These are phyloP conservation scores for Prunella strophiata DNA, from an alignment of 2,797 vertebrate genomes.

Conservation along the genomic window DNA sequence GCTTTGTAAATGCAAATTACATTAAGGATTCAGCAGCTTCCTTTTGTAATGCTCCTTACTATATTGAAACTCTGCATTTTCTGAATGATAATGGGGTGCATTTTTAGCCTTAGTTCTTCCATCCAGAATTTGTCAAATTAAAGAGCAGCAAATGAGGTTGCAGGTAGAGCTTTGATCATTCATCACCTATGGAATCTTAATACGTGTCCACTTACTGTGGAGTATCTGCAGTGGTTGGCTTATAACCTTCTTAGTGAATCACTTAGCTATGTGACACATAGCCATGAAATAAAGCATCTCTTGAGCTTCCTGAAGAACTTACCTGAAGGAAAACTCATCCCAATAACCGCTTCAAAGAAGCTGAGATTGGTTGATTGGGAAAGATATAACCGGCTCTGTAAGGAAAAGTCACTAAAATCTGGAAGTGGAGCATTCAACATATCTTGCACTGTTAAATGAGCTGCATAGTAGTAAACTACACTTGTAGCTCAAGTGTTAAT, in stretches of 20 bases:
- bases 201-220: not conserved
- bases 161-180: not conserved
- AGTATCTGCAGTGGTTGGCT: not conserved
- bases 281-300: not conserved
- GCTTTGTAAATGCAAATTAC: not conserved
- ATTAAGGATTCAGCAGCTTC: not conserved
- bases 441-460: not conserved
- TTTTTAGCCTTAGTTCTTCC: not conserved
- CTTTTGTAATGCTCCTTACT: not conserved
- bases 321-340: not conserved
- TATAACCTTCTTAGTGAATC: not conserved
- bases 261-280: not conserved
- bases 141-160: not conserved
- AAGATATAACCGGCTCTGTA: fast-evolving
- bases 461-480: not conserved
- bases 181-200: not conserved
- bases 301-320: not conserved
- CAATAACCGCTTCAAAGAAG: not conserved
- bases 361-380: not conserved
- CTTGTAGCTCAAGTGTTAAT: fast-evolving
- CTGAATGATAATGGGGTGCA: fast-evolving
- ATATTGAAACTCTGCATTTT: not conserved
- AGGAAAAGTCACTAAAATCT: not conserved
- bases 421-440: not conserved
- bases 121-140: not conserved